phyloP scores from a whole-genome alignment of 2,888 invertebrate species.

The Boloria selene region DNA sequence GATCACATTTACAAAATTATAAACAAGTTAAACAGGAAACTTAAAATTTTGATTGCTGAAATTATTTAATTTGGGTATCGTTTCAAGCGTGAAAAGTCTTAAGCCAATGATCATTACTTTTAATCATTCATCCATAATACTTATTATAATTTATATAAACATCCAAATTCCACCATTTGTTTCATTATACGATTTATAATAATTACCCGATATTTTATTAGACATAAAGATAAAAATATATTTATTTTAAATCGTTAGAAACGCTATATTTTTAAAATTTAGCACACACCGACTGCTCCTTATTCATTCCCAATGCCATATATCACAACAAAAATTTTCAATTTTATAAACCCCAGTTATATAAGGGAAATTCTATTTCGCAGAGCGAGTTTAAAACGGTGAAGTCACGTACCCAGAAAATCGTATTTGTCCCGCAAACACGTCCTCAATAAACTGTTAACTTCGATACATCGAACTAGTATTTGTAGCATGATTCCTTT shows the following conservation, averaged over 20 bases:
- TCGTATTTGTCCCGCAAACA: constrained; percentile 71
- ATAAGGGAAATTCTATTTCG: constrained; percentile 46
- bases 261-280: background rate
- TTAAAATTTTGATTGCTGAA: too few relatives aligned
- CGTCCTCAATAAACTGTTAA: constrained; percentile 69
- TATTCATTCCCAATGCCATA: constrained; percentile 23
- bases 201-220: too few relatives aligned
- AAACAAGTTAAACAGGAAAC: too few relatives aligned
- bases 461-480: constrained; percentile 56
- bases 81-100: too few relatives aligned
- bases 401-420: constrained; percentile 66
- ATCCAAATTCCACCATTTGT: too few relatives aligned
- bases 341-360: constrained; percentile 46
- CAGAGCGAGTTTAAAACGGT: constrained; percentile 47
- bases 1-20: too few relatives aligned
- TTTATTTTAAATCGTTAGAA: background rate
- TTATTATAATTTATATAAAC: too few relatives aligned
- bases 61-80: too few relatives aligned
- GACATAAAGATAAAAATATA: background rate
- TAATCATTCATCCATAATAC: too few relatives aligned
- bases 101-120: too few relatives aligned
- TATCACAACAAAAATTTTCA: constrained; percentile 39
- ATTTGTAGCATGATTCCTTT: constrained; percentile 43
- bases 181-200: too few relatives aligned
- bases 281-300: constrained; percentile 15